These are phyloP conservation scores for Dromaius novaehollandiae DNA, from an alignment of 2,113 vertebrate genomes.

Conservation along the genomic window DNA sequence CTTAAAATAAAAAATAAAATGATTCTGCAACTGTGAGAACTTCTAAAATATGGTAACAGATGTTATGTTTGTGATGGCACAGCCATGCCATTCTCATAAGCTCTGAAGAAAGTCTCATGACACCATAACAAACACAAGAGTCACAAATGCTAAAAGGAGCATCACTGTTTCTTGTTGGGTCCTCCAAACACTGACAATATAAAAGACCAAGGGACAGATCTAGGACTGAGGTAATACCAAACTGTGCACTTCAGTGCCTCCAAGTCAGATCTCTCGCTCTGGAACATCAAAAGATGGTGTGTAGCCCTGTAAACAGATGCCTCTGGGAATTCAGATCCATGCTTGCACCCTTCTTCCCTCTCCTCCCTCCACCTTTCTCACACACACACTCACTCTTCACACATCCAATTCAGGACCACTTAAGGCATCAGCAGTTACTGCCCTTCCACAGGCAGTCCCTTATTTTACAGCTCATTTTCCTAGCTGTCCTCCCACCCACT, in stretches of 20 bases:
- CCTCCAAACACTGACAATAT: neutral
- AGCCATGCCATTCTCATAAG: neutral
- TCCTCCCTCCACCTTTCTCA: neutral
- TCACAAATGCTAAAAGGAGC: neutral
- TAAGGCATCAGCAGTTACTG: neutral
- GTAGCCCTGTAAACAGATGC: neutral
- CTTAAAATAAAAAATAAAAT: neutral
- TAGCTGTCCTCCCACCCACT: neutral
- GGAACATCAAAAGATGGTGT: neutral
- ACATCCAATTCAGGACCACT: rapidly evolving
- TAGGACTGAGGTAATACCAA: neutral
- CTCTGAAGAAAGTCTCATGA: neutral
- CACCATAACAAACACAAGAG: neutral
- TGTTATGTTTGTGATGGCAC: neutral
- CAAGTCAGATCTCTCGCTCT: neutral
- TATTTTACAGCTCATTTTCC: neutral
- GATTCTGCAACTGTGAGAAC: neutral
- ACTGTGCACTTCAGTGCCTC: neutral
- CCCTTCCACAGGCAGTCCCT: neutral
- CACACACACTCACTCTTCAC: neutral
- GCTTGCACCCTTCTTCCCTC: neutral
- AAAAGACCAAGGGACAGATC: neutral
- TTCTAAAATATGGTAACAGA: neutral
- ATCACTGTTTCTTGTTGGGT: neutral
- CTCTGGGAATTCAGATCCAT: neutral